Conservation (phyloP, 1,140 invertebrate genomes). For the Hyles vespertilio region DNA sequence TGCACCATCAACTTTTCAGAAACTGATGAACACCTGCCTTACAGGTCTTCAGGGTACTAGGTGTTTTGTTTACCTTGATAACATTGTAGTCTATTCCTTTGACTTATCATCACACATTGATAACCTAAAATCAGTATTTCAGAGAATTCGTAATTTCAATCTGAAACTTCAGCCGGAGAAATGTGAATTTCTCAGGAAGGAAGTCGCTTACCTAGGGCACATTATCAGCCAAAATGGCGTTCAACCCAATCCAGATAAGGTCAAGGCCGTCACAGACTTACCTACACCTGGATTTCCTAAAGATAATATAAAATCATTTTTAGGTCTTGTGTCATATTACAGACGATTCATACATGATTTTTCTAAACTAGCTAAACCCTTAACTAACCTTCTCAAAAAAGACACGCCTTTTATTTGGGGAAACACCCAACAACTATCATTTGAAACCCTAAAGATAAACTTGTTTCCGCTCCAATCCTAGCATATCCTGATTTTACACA, state of each 20-base stretch:
- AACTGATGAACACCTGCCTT: constrained; percentile 7
- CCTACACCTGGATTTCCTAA: constrained; percentile 30
- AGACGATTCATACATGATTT: constrained; percentile 43
- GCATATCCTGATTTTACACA: too few relatives aligned
- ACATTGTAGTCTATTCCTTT: constrained; percentile 5
- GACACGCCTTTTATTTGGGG: constrained; percentile 2
- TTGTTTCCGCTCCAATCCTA: too few relatives aligned
- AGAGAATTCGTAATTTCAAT: too few relatives aligned
- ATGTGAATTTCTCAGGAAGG: too few relatives aligned
- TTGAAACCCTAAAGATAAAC: too few relatives aligned
- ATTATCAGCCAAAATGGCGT: constrained; percentile 33
- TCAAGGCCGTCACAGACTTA: constrained; percentile 33
- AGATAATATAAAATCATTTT: constrained; percentile 39
- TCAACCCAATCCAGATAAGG: constrained; percentile 34
- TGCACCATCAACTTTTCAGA: constrained; percentile 3
- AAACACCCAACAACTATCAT: too few relatives aligned
- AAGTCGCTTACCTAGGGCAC: too few relatives aligned
- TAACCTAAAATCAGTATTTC: too few relatives aligned
- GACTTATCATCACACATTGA: too few relatives aligned
- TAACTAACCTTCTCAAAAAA: constrained; percentile 14
- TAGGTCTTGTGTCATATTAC: constrained; percentile 50
- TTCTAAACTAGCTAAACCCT: constrained; percentile 31
- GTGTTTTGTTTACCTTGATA: constrained; percentile 6
- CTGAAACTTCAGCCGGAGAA: too few relatives aligned
- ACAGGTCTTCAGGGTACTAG: constrained; percentile 1